These are phyloP conservation scores for Amazona ochrocephala DNA, from an alignment of 2,797 vertebrate genomes.

Conservation along the genomic window DNA sequence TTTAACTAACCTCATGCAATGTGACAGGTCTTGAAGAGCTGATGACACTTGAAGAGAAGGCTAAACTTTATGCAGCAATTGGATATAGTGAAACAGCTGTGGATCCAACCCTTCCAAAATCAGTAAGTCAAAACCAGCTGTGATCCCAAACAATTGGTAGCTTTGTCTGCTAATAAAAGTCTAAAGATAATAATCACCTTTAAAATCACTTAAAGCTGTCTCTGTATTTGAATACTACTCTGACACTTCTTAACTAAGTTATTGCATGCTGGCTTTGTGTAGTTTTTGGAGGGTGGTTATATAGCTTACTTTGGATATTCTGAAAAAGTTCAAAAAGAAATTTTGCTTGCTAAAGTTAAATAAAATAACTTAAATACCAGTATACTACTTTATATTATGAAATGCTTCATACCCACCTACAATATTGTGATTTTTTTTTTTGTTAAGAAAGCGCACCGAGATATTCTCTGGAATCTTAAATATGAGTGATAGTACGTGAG, in stretches of 20 bases:
- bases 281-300: neutral
- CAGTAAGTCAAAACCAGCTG: slow-evolving; percentile 78
- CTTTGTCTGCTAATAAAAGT: neutral
- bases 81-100: slow-evolving; percentile 93
- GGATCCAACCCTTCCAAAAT: slow-evolving; percentile 94
- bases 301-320: neutral
- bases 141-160: neutral
- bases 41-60: slow-evolving; percentile 90
- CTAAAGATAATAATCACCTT: neutral
- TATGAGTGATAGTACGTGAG: neutral
- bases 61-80: slow-evolving; percentile 95
- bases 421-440: neutral
- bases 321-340: neutral
- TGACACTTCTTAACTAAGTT: neutral
- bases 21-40: slow-evolving; percentile 87
- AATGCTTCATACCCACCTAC: neutral
- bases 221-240: neutral
- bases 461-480: neutral
- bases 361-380: neutral
- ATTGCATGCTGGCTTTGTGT: neutral
- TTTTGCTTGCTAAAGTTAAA: neutral
- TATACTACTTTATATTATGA: neutral
- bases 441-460: neutral
- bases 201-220: neutral
- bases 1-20: slow-evolving; percentile 33